A percentile compares a stretch with the other conserved stretches of the same genome.
Evolutionary conservation across 2,113 vertebrate genomes (phyloP).

Genomic region (Ptilorrhoa leucosticta): DNA sequence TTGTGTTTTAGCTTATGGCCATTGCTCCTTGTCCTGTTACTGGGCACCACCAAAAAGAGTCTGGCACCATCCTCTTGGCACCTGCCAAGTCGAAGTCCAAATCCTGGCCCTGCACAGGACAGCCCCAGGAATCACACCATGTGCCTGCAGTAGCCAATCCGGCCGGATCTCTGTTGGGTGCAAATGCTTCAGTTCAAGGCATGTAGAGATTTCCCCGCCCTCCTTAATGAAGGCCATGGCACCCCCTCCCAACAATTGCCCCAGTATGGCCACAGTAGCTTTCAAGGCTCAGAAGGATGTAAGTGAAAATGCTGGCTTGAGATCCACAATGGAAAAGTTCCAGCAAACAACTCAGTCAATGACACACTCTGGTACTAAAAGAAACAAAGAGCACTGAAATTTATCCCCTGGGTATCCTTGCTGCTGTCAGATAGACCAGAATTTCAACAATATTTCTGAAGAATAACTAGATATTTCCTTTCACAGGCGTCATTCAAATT

Average conservation of each 20-base stretch:
- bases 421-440: neutral
- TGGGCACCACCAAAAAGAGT: neutral
- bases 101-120: neutral
- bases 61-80: neutral
- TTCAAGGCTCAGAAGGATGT: neutral
- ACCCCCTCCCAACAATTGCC: neutral
- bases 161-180: accelerated
- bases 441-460: conserved; percentile 26
- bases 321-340: neutral
- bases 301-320: neutral
- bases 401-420: neutral
- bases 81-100: neutral
- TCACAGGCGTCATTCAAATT: neutral
- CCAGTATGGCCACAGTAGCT: accelerated
- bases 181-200: neutral
- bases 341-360: neutral
- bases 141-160: neutral
- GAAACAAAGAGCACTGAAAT: neutral
- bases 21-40: neutral
- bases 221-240: neutral
- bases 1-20: neutral
- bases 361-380: neutral
- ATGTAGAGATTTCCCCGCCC: neutral
- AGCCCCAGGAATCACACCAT: neutral
- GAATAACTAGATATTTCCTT: conserved; percentile 12